These are phyloP conservation scores for Chlorodrepanis virens DNA, from an alignment of 2,113 vertebrate species.

Conservation along the genomic window DNA sequence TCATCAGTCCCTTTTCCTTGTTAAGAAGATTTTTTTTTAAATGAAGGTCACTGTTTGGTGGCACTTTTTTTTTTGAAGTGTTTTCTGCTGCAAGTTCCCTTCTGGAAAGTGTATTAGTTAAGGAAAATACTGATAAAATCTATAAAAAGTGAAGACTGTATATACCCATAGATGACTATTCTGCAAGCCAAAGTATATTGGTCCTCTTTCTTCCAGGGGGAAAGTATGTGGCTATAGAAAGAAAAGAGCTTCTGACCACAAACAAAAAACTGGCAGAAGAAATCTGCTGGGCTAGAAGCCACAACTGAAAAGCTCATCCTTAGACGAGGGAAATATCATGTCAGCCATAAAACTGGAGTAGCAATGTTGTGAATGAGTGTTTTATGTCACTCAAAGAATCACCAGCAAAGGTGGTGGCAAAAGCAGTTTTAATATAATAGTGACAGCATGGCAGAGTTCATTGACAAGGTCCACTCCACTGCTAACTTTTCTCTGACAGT, in stretches of 20 bases:
- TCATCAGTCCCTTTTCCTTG: neutral
- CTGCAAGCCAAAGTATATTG: neutral
- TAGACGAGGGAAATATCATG: neutral
- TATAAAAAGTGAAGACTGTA: neutral
- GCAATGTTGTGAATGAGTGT: neutral
- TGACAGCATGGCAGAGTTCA: neutral
- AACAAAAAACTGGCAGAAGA: neutral
- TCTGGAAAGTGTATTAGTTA: neutral
- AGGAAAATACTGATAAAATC: neutral
- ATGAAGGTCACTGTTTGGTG: neutral
- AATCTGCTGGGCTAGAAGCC: neutral
- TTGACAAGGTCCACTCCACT: neutral
- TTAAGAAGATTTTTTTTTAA: neutral
- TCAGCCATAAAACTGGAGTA: neutral
- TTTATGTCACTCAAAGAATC: neutral
- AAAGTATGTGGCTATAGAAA: neutral
- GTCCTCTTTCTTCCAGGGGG: neutral
- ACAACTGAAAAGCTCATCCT: neutral
- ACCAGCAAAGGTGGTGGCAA: neutral
- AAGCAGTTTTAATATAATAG: neutral
- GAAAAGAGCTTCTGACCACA: neutral
- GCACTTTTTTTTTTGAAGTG: accelerated
- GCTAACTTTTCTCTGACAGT: no score
- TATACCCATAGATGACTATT: neutral
- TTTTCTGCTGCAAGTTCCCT: neutral